phyloP scores from a whole-genome alignment of 2,113 vertebrate species.

The Emydura subglobosa region DNA sequence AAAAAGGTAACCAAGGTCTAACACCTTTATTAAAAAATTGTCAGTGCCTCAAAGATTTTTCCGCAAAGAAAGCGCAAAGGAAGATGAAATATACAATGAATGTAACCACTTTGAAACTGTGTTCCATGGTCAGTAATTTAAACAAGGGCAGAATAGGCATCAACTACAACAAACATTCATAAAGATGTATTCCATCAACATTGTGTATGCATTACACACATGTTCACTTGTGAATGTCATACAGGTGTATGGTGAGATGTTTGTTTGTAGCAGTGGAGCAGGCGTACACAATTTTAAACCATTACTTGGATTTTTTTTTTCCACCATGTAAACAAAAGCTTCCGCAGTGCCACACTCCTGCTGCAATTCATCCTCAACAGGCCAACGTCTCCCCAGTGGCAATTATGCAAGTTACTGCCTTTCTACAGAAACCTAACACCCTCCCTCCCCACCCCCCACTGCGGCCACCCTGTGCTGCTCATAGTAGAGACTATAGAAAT shows the following conservation, averaged over 20 bases:
- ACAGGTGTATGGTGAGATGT: background rate
- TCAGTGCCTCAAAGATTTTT: background rate
- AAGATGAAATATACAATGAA: background rate
- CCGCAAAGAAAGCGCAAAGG: background rate
- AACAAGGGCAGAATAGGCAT: fast-evolving
- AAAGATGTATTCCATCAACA: background rate
- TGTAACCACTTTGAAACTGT: background rate
- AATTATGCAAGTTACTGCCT: background rate
- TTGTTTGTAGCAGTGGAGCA: background rate
- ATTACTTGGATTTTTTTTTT: background rate
- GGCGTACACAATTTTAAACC: background rate
- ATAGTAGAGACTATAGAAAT: constrained; percentile 11
- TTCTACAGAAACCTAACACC: background rate
- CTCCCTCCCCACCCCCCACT: background rate
- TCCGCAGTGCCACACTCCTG: background rate
- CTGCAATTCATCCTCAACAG: background rate
- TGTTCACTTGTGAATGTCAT: background rate
- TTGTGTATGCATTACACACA: background rate
- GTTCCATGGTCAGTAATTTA: background rate
- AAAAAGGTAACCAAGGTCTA: background rate
- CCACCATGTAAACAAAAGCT: background rate
- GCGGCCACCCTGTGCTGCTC: background rate
- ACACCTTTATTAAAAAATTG: background rate
- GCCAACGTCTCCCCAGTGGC: background rate
- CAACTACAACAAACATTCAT: background rate